A percentile compares a stretch with the other conserved stretches of the same genome.
Conservation (phyloP, 1,140 invertebrate species). For the Kradibia gibbosae region DNA sequence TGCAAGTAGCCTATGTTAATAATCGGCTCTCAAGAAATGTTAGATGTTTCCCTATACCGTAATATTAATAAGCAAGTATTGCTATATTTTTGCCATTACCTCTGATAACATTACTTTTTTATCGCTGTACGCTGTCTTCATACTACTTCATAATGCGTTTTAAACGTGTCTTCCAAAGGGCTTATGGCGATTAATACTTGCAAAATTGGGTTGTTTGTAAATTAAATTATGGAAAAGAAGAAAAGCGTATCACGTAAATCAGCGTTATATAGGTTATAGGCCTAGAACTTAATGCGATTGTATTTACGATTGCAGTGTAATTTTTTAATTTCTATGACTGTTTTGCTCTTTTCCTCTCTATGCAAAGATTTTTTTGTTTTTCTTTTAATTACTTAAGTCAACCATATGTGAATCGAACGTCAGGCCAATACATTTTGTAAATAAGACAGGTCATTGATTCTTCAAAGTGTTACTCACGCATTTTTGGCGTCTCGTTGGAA, state of each 20-base stretch:
- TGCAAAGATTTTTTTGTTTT: too few species aligned
- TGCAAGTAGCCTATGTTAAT: background rate
- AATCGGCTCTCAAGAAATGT: too few species aligned
- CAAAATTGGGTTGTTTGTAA: constrained; percentile 29
- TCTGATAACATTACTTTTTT: background rate
- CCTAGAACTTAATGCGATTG: background rate
- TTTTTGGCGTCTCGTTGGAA: background rate
- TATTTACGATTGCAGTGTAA: background rate
- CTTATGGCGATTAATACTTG: constrained; percentile 27
- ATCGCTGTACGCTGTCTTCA: background rate
- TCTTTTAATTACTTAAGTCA: too few species aligned
- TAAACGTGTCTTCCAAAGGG: background rate
- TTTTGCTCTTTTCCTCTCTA: background rate
- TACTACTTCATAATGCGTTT: constrained; percentile 19
- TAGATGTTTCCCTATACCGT: too few species aligned
- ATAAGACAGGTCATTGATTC: too few species aligned
- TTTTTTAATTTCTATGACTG: background rate
- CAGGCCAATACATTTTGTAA: too few species aligned
- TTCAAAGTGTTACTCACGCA: background rate
- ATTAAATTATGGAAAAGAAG: constrained; percentile 40
- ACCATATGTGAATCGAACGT: too few species aligned
- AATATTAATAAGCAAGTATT: background rate
- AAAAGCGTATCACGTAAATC: constrained; percentile 1
- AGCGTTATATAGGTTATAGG: background rate
- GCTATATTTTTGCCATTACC: background rate